Percentiles rank a stretch among this genome's conserved stretches.
Conservation (phyloP, 2,797 vertebrate species). For the Benthosema pterotum region DNA sequence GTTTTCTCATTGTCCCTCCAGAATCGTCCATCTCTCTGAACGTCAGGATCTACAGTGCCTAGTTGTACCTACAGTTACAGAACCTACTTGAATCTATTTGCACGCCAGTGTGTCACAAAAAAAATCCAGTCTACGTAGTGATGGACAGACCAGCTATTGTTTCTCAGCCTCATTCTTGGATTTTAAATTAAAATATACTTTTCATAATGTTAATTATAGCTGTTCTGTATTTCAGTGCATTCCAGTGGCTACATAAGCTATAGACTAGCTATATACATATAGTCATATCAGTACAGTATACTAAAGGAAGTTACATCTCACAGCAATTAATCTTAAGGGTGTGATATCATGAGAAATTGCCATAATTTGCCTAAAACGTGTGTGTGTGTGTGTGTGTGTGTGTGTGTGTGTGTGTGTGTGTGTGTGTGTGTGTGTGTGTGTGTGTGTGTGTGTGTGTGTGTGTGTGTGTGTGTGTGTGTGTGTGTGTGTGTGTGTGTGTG, state of each 20-base stretch:
- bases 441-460: background rate
- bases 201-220: constrained; percentile 20
- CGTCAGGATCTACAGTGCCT: background rate
- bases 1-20: constrained; percentile 2
- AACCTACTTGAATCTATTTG: constrained; percentile 10
- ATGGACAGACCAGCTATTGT: no score
- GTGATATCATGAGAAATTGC: background rate
- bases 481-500: background rate
- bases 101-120: no score
- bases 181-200: constrained; percentile 5
- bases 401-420: constrained; percentile 14
- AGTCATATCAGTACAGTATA: background rate
- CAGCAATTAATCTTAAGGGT: constrained; percentile 13
- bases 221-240: constrained; percentile 31
- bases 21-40: constrained; percentile 7
- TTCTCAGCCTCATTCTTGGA: constrained; percentile 34
- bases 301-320: constrained; percentile 13
- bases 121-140: no score
- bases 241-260: constrained; percentile 40
- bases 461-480: constrained; percentile 7
- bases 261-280: constrained; percentile 15
- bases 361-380: background rate
- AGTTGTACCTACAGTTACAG: no score
- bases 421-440: background rate
- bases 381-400: no score